Evolutionary conservation across 1,140 invertebrate genomes (phyloP).

Genomic region (Tetragonula clypearis): DNA sequence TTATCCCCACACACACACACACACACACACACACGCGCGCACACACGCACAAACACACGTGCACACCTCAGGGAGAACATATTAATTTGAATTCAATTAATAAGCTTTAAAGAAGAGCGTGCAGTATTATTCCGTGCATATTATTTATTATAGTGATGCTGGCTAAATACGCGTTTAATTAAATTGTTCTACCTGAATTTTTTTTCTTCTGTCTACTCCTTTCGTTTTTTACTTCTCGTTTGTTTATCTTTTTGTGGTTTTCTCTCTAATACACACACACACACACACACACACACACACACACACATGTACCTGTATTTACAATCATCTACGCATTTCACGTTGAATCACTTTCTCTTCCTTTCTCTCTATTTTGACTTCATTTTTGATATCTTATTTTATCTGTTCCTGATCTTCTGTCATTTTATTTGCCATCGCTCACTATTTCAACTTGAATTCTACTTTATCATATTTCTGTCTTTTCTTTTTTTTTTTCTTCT

Average conservation of each 20-base stretch:
- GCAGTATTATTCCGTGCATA: background rate
- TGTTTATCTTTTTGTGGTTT: background rate
- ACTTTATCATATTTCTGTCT: background rate
- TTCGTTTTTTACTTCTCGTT: background rate
- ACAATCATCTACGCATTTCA: constrained; percentile 18
- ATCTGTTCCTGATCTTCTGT: background rate
- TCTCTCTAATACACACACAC: background rate
- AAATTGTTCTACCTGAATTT: constrained; percentile 10
- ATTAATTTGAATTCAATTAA: background rate
- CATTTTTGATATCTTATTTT: constrained; percentile 20
- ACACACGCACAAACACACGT: constrained; percentile 51
- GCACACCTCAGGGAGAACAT: constrained; percentile 54
- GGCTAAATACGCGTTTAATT: background rate
- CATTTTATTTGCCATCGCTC: constrained; percentile 4
- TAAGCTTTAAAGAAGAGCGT: background rate
- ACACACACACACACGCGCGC: background rate
- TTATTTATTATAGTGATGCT: background rate
- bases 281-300: background rate
- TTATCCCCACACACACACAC: background rate
- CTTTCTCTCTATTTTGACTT: constrained; percentile 46
- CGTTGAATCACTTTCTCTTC: constrained; percentile 42
- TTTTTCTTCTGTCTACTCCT: constrained; percentile 13
- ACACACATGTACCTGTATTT: background rate
- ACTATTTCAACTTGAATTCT: background rate
- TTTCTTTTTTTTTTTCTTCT: no score